Percentiles rank a stretch among this genome's conserved stretches.
phyloP scores from a whole-genome alignment of 2,113 vertebrate genomes.

The Tupaia tana region DNA sequence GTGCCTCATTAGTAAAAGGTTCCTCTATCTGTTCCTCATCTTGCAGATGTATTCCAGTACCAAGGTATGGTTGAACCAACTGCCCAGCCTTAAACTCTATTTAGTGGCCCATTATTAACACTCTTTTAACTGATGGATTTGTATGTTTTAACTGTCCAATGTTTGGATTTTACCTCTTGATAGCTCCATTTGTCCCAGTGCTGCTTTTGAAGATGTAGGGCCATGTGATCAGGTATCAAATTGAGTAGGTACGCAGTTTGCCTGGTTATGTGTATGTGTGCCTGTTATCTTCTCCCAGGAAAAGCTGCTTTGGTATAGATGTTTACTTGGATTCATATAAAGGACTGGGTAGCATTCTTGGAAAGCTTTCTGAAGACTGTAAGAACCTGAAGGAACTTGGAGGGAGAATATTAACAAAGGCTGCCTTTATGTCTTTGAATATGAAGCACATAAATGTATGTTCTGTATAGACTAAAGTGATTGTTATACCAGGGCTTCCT shows the following conservation, averaged over 20 bases:
- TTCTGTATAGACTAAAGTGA: slow-evolving; percentile 72
- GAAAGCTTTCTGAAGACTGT: slow-evolving; percentile 68
- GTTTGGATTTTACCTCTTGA: slow-evolving; percentile 68
- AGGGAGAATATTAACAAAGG: slow-evolving; percentile 56
- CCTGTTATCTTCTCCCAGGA: slow-evolving; percentile 76
- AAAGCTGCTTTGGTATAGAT: slow-evolving; percentile 79
- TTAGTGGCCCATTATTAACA: slow-evolving; percentile 67
- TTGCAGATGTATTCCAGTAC: neutral
- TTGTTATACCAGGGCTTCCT: slow-evolving; percentile 82
- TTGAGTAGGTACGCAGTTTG: neutral
- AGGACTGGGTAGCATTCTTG: slow-evolving; percentile 71
- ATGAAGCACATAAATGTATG: slow-evolving; percentile 72
- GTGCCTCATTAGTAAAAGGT: slow-evolving; percentile 46
- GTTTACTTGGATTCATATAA: slow-evolving; percentile 75
- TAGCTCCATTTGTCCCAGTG: slow-evolving; percentile 50
- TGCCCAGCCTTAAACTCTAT: slow-evolving; percentile 47
- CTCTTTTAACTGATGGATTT: slow-evolving; percentile 62
- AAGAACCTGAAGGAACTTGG: slow-evolving; percentile 51
- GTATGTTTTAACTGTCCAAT: slow-evolving; percentile 48
- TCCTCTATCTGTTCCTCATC: neutral
- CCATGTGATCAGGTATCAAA: slow-evolving; percentile 46
- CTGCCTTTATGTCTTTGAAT: slow-evolving; percentile 69
- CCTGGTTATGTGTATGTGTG: slow-evolving; percentile 54
- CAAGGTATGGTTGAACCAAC: neutral
- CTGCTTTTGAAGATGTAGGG: slow-evolving; percentile 53